Evolutionary conservation across 1,140 invertebrate species (phyloP).

Genomic region (Homalodisca vitripennis): DNA sequence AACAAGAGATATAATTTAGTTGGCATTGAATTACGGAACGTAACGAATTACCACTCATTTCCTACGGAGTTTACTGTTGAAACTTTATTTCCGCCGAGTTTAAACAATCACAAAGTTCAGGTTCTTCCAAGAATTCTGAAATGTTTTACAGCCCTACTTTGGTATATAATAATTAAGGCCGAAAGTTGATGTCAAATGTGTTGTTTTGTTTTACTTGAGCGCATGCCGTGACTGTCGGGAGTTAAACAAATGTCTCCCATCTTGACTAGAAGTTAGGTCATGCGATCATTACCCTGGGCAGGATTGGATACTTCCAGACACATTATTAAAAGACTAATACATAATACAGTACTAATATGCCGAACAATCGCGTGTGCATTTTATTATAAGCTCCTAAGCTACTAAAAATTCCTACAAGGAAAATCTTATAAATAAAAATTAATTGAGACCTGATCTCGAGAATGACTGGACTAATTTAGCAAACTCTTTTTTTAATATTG

Average conservation of each 20-base stretch:
- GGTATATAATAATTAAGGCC: slow-evolving; percentile 7
- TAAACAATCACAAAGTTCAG: no score
- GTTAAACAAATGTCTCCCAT: slow-evolving; percentile 1
- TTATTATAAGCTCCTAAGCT: no score
- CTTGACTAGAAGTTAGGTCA: background rate
- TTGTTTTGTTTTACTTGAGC: background rate
- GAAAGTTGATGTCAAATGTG: slow-evolving; percentile 17
- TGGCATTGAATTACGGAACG: background rate
- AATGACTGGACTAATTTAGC: no score
- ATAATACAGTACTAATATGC: no score
- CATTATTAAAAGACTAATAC: no score
- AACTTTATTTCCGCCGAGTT: background rate
- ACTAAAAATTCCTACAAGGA: no score
- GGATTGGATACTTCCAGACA: no score
- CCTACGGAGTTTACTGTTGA: background rate
- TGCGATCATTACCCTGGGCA: background rate
- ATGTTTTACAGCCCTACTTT: background rate
- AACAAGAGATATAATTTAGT: background rate
- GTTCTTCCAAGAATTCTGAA: background rate
- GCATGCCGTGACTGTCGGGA: background rate
- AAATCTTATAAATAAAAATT: no score
- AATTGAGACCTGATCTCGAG: no score
- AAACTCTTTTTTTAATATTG: no score
- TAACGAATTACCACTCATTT: no score
- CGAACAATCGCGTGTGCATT: no score